Conservation (phyloP, 2,888 invertebrate genomes). For the Apodemia duryi region DNA sequence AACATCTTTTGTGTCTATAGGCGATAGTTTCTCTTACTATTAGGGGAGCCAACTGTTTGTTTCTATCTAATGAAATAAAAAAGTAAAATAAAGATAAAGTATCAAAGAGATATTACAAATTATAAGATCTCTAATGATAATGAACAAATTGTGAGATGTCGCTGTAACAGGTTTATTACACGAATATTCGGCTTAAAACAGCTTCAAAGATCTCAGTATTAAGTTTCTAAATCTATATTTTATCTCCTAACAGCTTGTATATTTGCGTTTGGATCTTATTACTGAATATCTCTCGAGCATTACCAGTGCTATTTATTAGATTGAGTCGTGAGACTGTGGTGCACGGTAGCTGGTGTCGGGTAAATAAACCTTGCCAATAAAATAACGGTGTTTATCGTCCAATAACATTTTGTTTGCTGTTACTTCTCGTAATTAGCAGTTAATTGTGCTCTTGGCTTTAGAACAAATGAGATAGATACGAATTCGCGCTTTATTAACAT, state of each 20-base stretch:
- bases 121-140: too few species aligned
- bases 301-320: conserved; percentile 72
- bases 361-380: conserved; percentile 55
- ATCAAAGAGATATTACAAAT: too few species aligned
- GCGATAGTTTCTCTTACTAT: too few species aligned
- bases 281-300: conserved; percentile 59
- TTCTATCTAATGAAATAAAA: too few species aligned
- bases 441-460: background rate
- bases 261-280: conserved; percentile 67
- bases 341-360: conserved; percentile 53
- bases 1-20: too few species aligned
- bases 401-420: conserved; percentile 9
- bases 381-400: conserved; percentile 41
- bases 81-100: too few species aligned
- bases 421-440: background rate
- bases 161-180: too few species aligned
- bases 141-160: too few species aligned
- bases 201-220: background rate
- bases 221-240: conserved; percentile 36
- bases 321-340: conserved; percentile 70
- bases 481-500: background rate
- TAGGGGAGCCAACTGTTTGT: too few species aligned
- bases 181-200: background rate
- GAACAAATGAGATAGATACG: background rate
- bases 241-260: conserved; percentile 40